Evolutionary conservation across 2,888 invertebrate genomes (phyloP).

Genomic region (Yponomeuta plumbellus): DNA sequence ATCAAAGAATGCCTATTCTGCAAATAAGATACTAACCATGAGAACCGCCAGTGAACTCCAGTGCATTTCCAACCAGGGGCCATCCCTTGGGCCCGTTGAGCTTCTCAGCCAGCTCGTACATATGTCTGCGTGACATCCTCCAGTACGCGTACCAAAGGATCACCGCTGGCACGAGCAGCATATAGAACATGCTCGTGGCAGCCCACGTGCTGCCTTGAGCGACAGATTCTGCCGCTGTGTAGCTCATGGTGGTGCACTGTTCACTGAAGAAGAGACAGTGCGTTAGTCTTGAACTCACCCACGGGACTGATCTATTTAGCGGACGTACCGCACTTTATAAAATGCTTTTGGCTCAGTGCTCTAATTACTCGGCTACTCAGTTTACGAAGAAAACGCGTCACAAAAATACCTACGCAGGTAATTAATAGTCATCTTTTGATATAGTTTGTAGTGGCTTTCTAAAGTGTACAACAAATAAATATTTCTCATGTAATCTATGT

Average conservation of each 20-base stretch:
- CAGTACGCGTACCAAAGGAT: slow-evolving; percentile 85
- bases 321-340: too few relatives aligned
- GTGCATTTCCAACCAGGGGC: slow-evolving; percentile 85
- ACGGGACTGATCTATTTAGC: too few relatives aligned
- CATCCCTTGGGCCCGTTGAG: slow-evolving; percentile 83
- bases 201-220: slow-evolving; percentile 69
- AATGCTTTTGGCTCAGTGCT: too few relatives aligned
- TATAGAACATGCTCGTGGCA: slow-evolving; percentile 82
- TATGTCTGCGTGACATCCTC: slow-evolving; percentile 82
- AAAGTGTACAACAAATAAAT: too few relatives aligned
- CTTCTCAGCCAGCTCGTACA: slow-evolving; percentile 83
- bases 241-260: slow-evolving; percentile 48
- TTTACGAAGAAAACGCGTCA: too few relatives aligned
- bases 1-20: too few relatives aligned
- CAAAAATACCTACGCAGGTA: too few relatives aligned
- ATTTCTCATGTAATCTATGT: too few relatives aligned
- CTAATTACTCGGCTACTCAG: too few relatives aligned
- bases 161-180: slow-evolving; percentile 82
- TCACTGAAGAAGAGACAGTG: background rate
- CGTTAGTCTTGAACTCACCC: too few relatives aligned
- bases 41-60: slow-evolving; percentile 84
- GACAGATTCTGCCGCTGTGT: slow-evolving; percentile 59
- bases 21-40: slow-evolving; percentile 67
- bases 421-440: too few relatives aligned
- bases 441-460: too few relatives aligned